Evolutionary conservation across 2,797 vertebrate genomes (phyloP), one percentile per base, ranked within the genome.

Genomic region (Acrossocheilus fasciatus): DNA sequence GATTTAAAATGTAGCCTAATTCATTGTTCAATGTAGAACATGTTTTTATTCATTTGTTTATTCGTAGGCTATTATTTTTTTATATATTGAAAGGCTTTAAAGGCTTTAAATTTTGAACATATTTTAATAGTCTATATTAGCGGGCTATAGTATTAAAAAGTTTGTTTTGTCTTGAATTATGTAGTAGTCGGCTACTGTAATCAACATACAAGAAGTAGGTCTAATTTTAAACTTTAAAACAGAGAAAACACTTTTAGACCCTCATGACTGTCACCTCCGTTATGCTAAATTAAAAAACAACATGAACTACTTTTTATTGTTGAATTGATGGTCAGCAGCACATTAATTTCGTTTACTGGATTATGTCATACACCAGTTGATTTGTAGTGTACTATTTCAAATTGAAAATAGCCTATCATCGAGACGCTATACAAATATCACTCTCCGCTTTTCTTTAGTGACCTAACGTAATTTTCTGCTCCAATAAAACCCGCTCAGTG

Each of bases 401-500:
- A 52, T 70, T 41, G 50, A 85, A 72, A 79, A 70, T 45, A 72
- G 50, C 50, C 74, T 57, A 70, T 85, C 64, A 79, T 69, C 45
- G 72, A 45, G 41, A 59, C 34, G 50, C 66, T 11, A 52, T 17
- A 59, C 50, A 85, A 70, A 85, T 85, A 72, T 79, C 50, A 57
- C 26, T 59, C 76, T 62, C 18, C 4, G n/a, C 36, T 20, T 47
- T 45, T 66, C 59, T 74, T 26, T 72, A 64, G 43, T 47, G 75
- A 78, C 86, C 81, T 78, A 77, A 62, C 81, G 81, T 70, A 4
- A 59, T 83, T 62, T 87, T 87, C 81, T 62, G 68, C 66, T 75
- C 64, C 68, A 79, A 72, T 83, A 72, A 72, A 66, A 57, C 68
- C 23, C 75, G 84, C 34, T 50, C 81, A 36, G 81, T 47, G 41